Conservation (phyloP, 1,140 invertebrate species). For the Nasonia vitripennis region DNA sequence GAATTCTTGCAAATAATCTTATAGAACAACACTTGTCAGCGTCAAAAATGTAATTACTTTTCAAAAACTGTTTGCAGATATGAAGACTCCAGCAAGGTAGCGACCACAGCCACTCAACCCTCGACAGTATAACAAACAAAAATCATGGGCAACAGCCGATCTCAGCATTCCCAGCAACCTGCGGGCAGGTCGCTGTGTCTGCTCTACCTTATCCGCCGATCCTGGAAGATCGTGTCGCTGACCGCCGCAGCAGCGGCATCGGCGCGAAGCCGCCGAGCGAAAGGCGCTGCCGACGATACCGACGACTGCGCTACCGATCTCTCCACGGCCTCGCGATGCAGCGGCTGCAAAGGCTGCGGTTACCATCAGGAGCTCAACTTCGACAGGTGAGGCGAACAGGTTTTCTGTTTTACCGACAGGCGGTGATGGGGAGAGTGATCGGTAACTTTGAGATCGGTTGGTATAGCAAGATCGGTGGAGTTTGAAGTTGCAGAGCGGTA, state of each 20-base stretch:
- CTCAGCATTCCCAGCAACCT: conserved; percentile 54
- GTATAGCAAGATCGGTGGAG: not conserved
- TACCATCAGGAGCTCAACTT: conserved; percentile 69
- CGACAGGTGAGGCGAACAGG: conserved; percentile 66
- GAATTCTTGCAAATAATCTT: too few relatives aligned
- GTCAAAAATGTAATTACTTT: not conserved
- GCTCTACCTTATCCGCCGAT: conserved; percentile 81
- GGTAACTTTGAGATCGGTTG: not conserved
- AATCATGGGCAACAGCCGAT: conserved; percentile 68
- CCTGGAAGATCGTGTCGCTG: conserved; percentile 80
- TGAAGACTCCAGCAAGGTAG: not conserved
- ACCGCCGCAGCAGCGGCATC: not conserved
- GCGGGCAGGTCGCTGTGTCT: conserved; percentile 77
- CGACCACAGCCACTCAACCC: not conserved
- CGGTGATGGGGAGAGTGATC: not conserved
- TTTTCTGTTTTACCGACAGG: conserved; percentile 22
- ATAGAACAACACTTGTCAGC: too few relatives aligned
- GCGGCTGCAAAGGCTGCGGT: conserved; percentile 65
- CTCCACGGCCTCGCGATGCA: conserved; percentile 62
- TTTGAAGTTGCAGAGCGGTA: not conserved
- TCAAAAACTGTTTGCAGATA: not conserved
- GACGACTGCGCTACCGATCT: conserved; percentile 68
- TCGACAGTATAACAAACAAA: not conserved
- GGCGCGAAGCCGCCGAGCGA: conserved; percentile 31
- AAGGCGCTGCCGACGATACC: conserved; percentile 59